Conservation (phyloP, 2,797 vertebrate species). For the Merluccius polli region DNA sequence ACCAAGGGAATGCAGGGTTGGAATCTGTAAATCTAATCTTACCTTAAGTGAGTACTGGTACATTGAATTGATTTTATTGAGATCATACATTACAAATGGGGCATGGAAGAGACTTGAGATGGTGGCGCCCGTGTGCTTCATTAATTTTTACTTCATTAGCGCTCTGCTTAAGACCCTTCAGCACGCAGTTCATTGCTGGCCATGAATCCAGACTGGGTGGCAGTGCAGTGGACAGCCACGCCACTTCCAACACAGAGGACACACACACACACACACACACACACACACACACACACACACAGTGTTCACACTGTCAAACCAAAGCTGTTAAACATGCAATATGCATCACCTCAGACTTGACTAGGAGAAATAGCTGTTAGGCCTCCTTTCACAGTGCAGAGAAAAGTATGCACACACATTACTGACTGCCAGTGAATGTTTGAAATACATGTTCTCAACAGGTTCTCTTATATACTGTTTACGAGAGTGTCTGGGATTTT, state of each 20-base stretch:
- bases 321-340: background rate
- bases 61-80: slow-evolving; percentile 86
- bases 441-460: too few species aligned
- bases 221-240: slow-evolving; percentile 38
- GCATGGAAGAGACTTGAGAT: slow-evolving; percentile 74
- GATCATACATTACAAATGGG: slow-evolving; percentile 81
- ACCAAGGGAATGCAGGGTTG: slow-evolving; percentile 61
- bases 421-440: too few species aligned
- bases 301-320: background rate
- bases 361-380: background rate
- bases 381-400: background rate
- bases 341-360: background rate
- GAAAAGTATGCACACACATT: too few species aligned
- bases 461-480: too few species aligned
- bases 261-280: slow-evolving; percentile 57
- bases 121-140: slow-evolving; percentile 77
- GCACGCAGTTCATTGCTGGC: slow-evolving; percentile 62
- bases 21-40: slow-evolving; percentile 77
- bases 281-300: slow-evolving; percentile 54
- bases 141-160: slow-evolving; percentile 84
- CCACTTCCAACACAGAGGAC: slow-evolving; percentile 51
- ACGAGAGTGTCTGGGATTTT: background rate
- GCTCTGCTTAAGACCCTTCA: slow-evolving; percentile 76
- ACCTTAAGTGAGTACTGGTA: slow-evolving; percentile 79
- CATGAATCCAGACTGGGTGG: slow-evolving; percentile 54